phyloP scores from a whole-genome alignment of 2,797 vertebrate genomes.

The Limosa lapponica region DNA sequence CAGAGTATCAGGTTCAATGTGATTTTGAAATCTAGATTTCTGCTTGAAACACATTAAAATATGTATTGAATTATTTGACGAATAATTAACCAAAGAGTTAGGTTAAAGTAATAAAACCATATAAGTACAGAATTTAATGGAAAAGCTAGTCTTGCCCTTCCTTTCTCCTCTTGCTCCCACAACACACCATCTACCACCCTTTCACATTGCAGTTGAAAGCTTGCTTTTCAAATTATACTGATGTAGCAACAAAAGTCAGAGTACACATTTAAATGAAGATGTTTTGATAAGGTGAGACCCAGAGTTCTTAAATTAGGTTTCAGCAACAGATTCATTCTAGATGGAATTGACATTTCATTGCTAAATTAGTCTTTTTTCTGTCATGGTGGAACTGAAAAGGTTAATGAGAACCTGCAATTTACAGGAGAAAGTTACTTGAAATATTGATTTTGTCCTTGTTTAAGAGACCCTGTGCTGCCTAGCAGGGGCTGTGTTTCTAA shows the following conservation, averaged over 20 bases:
- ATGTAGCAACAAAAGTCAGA: not conserved
- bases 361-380: not conserved
- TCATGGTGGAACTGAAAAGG: not conserved
- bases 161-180: not conserved
- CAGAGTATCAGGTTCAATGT: conserved; percentile 13
- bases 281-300: not conserved
- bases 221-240: not conserved
- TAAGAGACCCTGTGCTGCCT: not conserved
- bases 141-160: not conserved
- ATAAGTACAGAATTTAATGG: not conserved
- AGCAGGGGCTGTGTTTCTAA: not conserved
- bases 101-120: not conserved
- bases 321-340: not conserved
- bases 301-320: conserved; percentile 5
- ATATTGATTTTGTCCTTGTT: not conserved
- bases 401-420: conserved; percentile 36
- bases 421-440: not conserved
- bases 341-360: not conserved
- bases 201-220: not conserved
- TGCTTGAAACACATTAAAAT: conserved; percentile 19
- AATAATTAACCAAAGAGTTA: conserved; percentile 32
- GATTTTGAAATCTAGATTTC: conserved; percentile 32
- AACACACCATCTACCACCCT: not conserved
- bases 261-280: not conserved
- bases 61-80: conserved; percentile 28